These are phyloP conservation scores for Rhagoletis zephyria DNA, from an alignment of 1,140 invertebrate species.

Conservation along the genomic window DNA sequence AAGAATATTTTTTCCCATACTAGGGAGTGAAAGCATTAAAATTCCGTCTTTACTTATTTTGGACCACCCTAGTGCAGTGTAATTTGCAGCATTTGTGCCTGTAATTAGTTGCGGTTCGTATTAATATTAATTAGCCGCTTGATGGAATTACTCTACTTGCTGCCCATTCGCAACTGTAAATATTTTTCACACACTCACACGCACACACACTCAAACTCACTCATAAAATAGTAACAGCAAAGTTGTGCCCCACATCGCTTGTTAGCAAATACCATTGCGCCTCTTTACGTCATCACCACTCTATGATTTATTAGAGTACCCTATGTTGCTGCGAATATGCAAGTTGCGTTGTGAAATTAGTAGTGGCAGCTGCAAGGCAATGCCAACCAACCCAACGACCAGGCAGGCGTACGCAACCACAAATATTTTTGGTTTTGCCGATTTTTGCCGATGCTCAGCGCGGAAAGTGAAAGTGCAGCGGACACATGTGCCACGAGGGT, in stretches of 20 bases:
- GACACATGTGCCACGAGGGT: not conserved
- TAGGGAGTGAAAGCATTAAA: no score
- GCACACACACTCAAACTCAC: not conserved
- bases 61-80: not conserved
- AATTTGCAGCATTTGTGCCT: slow-evolving; percentile 1
- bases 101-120: slow-evolving; percentile 54
- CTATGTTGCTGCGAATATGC: not conserved
- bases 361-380: not conserved
- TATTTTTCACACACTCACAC: not conserved
- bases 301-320: slow-evolving; percentile 29
- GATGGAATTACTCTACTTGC: slow-evolving; percentile 46
- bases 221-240: not conserved
- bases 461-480: slow-evolving; percentile 6
- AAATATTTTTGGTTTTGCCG: not conserved
- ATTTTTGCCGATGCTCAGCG: not conserved
- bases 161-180: slow-evolving; percentile 21
- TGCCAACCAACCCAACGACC: no score
- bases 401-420: not conserved
- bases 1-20: no score
- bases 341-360: no score
- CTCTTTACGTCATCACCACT: not conserved
- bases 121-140: slow-evolving; percentile 55
- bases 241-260: not conserved
- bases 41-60: no score
- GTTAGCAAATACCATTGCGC: not conserved